phyloP scores from a whole-genome alignment of 2,797 vertebrate genomes.

The Naso thynnoides region DNA sequence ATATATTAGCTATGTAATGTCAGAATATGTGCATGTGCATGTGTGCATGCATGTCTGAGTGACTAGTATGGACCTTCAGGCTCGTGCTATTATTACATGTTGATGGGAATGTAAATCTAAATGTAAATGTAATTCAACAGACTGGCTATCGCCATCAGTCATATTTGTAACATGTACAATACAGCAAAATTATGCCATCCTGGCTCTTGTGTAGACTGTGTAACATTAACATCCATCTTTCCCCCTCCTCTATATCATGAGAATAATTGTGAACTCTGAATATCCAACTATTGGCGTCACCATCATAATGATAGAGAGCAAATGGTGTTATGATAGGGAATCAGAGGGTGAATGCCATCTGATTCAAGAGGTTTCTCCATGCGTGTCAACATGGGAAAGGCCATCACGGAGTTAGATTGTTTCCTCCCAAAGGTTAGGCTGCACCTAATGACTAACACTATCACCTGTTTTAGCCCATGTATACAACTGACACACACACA shows the following conservation, averaged over 20 bases:
- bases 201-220: slow-evolving; percentile 51
- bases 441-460: slow-evolving; percentile 64
- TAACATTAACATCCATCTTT: slow-evolving; percentile 71
- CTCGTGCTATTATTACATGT: slow-evolving; percentile 73
- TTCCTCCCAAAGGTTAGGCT: slow-evolving; percentile 84
- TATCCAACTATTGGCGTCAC: slow-evolving; percentile 55
- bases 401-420: slow-evolving; percentile 82
- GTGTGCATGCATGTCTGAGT: slow-evolving; percentile 58
- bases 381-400: slow-evolving; percentile 84
- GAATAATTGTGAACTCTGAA: slow-evolving; percentile 71
- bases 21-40: slow-evolving; percentile 53
- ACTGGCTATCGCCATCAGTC: slow-evolving; percentile 78
- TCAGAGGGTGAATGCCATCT: slow-evolving; percentile 84
- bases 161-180: slow-evolving; percentile 74
- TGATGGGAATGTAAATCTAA: slow-evolving; percentile 82
- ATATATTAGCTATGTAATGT: slow-evolving; percentile 70
- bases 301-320: slow-evolving; percentile 60
- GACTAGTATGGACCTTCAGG: slow-evolving; percentile 63
- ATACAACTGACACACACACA: slow-evolving; percentile 47
- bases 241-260: slow-evolving; percentile 49
- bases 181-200: slow-evolving; percentile 66
- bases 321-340: slow-evolving; percentile 75
- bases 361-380: slow-evolving; percentile 81
- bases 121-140: slow-evolving; percentile 83
- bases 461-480: slow-evolving; percentile 59